phyloP scores from a whole-genome alignment of 2,113 vertebrate genomes.

The Cariama cristata region DNA sequence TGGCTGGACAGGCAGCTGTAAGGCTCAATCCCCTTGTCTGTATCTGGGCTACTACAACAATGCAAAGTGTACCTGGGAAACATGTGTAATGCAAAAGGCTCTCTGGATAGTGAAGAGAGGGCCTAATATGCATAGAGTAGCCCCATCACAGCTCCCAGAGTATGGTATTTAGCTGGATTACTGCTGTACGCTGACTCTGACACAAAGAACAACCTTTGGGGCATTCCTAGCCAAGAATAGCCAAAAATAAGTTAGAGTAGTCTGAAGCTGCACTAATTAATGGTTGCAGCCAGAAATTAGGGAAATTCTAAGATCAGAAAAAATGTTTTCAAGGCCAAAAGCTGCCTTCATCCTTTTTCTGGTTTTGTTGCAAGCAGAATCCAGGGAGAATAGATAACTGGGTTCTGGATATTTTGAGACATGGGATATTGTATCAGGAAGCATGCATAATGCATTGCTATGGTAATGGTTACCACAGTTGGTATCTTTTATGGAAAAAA shows the following conservation, averaged over 20 bases:
- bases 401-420: slow-evolving; percentile 22
- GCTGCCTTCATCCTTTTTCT: background rate
- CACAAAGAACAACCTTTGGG: background rate
- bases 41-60: background rate
- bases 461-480: slow-evolving; percentile 68
- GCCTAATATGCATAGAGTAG: background rate
- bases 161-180: background rate
- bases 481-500: slow-evolving; percentile 58
- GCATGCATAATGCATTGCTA: slow-evolving; percentile 49
- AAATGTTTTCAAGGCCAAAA: background rate
- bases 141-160: background rate
- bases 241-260: background rate
- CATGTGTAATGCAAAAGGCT: background rate
- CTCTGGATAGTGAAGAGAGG: background rate
- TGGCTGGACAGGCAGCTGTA: background rate
- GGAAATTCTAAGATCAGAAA: background rate
- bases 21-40: accelerated
- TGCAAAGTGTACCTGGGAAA: background rate
- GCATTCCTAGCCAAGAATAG: background rate
- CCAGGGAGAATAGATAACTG: background rate
- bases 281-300: background rate
- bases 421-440: background rate
- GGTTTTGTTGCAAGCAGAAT: background rate
- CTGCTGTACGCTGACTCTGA: background rate
- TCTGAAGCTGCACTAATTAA: background rate